Evolutionary conservation across 2,113 vertebrate species (phyloP), one percentile per base, ranked within the genome.

Genomic region (Coreoperca whiteheadi): DNA sequence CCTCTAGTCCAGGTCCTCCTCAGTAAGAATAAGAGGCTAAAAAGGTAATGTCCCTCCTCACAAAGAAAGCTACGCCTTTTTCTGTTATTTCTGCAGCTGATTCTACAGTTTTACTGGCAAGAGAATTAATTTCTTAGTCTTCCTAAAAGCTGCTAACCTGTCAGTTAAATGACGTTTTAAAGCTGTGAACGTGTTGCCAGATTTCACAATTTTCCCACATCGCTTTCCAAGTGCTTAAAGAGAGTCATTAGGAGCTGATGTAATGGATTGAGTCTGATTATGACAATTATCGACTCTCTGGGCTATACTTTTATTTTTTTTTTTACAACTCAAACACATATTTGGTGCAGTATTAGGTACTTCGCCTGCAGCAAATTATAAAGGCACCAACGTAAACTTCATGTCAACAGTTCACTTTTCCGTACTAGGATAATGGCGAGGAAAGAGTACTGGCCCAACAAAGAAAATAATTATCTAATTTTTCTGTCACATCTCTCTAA

Each of bases 251-350:
- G 34, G 77, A 23, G 68, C 65, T 79, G 83, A 92, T 75, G 86
- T 86, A 82, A 88, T 86, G 78, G 74, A 46, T 23, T 34, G 14
- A 86, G 68, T 54, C 30, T 85, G 68, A 88, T 75, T 85, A 70
- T 67, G 43, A 69, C 75, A 81, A 78, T 86, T 77, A 81, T 81
- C 25, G 72, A 25, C 67, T 86, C 76, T 77, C 84, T 60, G 39
- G 73, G 51, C 50, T 69, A 14, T 54, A 71, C 25, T 85, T 86
- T 48, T 18, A 41, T 64, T 72, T 81, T 21, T 64, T 16, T 67
- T 48, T 68, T 32, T 30, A 73, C 50, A 63, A 20, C 28, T 85
- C 67, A 56, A 51, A 61, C 46, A 37, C 21, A 6, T 32, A 50
- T 75, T 68, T 37, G 0, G 15, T 86, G 83, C 88, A 89, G 15